Evolutionary conservation across 2,888 invertebrate species (phyloP), one percentile per base, ranked within the genome.

Genomic region (Archaeoteleia sp.): DNA sequence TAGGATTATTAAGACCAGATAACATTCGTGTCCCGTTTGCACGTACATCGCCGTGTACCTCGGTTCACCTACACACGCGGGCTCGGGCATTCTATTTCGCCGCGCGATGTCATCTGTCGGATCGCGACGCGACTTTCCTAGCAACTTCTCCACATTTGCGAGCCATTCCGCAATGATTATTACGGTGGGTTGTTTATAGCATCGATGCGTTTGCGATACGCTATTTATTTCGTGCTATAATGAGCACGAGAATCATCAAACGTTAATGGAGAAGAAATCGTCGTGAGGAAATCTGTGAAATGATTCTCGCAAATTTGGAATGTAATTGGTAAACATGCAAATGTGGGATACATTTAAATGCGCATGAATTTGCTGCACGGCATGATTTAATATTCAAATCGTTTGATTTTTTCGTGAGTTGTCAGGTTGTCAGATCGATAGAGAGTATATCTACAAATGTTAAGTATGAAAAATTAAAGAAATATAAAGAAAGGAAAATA

Each of bases 1-100:
- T 69, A 67, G 65, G 71, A 67, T 72, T 71, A 71, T 71, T 72
- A 70, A 67, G 67, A 67, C 61, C 67, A 70, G 72, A 72, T 72
- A 70, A 72, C 54, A 62, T 62, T 65, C 60, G 32, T 55, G 66
- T 62, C 57, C 67, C 60, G 60, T 60, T 66, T 67, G 39, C 54
- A 27, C 51, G 39, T 10, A 54, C 43, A 46, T 35, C 43, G 14
- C 45, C 42, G 29, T 29, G 35, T 40, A 35, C 37, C 27, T 8
- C 29, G 40, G 13, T 40, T 43, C 40, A 9, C 43, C 2, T 35
- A 10, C 29, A 12, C 10, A 13, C 12, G 37, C 27, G 34, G 32
- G 23, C 42, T 49, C 13, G 17, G 32, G 32, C 39, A 45, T 46
- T 57, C 57, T 49, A 53, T 63, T 57, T 37, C 45, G 27, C 51